phyloP scores from a whole-genome alignment of 1,140 invertebrate species.

The Heliconius hewitsoni region DNA sequence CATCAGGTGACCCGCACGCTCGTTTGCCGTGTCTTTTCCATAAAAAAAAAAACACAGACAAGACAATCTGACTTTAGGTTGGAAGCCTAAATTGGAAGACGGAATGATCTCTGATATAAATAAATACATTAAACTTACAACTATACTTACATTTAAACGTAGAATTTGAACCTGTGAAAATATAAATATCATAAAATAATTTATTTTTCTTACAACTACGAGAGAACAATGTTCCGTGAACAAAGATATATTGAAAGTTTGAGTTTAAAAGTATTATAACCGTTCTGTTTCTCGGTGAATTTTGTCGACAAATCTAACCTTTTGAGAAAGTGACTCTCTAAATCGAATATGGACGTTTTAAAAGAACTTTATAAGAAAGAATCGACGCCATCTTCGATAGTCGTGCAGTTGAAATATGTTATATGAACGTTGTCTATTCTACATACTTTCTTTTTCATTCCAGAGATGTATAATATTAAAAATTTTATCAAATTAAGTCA shows the following conservation, averaged over 20 bases:
- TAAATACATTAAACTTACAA: no score
- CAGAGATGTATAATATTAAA: no score
- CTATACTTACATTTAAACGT: no score
- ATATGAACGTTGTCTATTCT: not conserved
- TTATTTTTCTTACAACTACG: not conserved
- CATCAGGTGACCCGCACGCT: no score
- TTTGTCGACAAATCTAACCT: slow-evolving; percentile 15
- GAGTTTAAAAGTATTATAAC: slow-evolving; percentile 8
- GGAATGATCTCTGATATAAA: no score
- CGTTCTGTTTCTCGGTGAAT: slow-evolving; percentile 2
- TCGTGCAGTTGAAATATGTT: not conserved
- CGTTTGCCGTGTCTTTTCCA: no score
- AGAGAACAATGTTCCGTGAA: not conserved
- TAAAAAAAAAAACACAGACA: no score
- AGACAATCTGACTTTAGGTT: no score
- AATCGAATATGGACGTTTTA: slow-evolving; percentile 1
- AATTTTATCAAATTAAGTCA: no score
- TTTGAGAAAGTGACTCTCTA: slow-evolving; percentile 14
- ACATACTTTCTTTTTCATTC: not conserved
- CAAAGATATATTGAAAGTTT: slow-evolving; percentile 13
- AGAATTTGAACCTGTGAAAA: no score
- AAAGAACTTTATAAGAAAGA: slow-evolving; percentile 7
- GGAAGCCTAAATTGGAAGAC: no score
- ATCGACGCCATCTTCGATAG: slow-evolving; percentile 2
- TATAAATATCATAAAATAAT: not conserved